Conservation (phyloP, 2,888 invertebrate genomes). For the Eristalinus sepulchralis region DNA sequence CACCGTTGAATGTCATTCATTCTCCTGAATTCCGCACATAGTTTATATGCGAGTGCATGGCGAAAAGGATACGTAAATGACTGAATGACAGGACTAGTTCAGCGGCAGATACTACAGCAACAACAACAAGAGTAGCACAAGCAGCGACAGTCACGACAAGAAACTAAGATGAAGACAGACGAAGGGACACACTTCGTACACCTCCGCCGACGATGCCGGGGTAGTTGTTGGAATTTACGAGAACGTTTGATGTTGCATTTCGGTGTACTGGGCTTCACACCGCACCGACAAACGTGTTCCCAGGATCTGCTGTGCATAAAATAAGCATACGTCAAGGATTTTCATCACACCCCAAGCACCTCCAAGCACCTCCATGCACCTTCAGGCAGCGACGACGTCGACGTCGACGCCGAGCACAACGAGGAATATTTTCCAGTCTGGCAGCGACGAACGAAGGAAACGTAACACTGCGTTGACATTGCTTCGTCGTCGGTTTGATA, state of each 20-base stretch:
- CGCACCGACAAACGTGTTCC: constrained; percentile 51
- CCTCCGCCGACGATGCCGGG: neutral
- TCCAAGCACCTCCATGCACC: neutral
- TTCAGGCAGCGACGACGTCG: neutral
- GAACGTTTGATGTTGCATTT: constrained; percentile 67
- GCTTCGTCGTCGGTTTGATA: constrained; percentile 60
- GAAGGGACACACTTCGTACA: constrained; percentile 1
- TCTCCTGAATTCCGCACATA: constrained; percentile 51
- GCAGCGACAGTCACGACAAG: neutral
- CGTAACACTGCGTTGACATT: constrained; percentile 67
- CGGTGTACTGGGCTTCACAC: constrained; percentile 58
- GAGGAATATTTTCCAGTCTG: constrained; percentile 65
- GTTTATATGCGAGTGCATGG: constrained; percentile 62
- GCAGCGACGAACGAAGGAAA: constrained; percentile 61
- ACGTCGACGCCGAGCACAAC: neutral
- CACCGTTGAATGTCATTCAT: constrained; percentile 62
- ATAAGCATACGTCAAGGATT: constrained; percentile 68
- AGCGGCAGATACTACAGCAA: constrained; percentile 18
- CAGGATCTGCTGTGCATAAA: constrained; percentile 65
- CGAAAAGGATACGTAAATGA: constrained; percentile 57
- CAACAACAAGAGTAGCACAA: neutral
- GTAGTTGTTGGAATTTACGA: constrained; percentile 51
- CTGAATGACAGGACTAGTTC: constrained; percentile 60
- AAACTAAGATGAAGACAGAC: neutral
- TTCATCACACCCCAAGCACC: constrained; percentile 42